These are phyloP conservation scores for Suillia variegata DNA, from an alignment of 2,888 invertebrate genomes.

Conservation along the genomic window DNA sequence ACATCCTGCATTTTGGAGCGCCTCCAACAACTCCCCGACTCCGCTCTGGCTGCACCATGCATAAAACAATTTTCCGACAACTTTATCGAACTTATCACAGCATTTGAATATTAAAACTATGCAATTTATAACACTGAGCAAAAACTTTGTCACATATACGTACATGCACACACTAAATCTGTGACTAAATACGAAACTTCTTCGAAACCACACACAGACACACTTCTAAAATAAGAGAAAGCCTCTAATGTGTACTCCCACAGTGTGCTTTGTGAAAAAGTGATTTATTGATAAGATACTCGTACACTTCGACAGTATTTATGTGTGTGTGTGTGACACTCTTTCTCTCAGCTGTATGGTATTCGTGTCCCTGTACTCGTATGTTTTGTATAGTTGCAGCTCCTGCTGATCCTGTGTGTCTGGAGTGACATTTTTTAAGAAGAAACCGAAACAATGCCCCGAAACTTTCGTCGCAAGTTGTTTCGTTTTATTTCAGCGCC, in stretches of 20 bases:
- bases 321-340: background rate
- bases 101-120: background rate
- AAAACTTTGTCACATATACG: background rate
- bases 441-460: background rate
- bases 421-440: too few relatives aligned
- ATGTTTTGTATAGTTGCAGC: too few relatives aligned
- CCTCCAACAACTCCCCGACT: too few relatives aligned
- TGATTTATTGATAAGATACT: slow-evolving; percentile 3
- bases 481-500: background rate
- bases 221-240: background rate
- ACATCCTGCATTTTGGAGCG: too few relatives aligned
- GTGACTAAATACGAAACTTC: slow-evolving; percentile 3
- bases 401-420: too few relatives aligned
- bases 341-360: too few relatives aligned
- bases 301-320: slow-evolving; percentile 4
- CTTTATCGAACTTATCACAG: slow-evolving; percentile 1
- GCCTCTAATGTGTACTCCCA: background rate
- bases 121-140: background rate
- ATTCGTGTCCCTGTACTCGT: too few relatives aligned
- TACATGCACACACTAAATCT: too few relatives aligned
- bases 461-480: background rate
- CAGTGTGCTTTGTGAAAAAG: too few relatives aligned
- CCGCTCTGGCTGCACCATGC: too few relatives aligned
- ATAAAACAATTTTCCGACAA: background rate
- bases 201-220: too few relatives aligned